phyloP scores from a whole-genome alignment of 2,888 invertebrate species.

The Cistogaster globosa region DNA sequence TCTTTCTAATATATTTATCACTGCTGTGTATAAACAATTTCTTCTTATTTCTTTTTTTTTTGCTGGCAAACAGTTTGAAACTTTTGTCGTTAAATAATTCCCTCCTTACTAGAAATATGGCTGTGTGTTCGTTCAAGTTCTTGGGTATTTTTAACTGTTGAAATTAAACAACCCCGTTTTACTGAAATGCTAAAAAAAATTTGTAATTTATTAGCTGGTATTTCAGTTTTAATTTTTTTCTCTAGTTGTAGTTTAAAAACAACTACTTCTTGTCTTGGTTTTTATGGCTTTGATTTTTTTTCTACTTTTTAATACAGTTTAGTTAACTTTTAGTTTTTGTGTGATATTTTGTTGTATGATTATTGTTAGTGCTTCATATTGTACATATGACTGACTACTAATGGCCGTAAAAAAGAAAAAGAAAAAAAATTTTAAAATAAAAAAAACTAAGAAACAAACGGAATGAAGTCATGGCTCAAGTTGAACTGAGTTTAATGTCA shows the following conservation, averaged over 20 bases:
- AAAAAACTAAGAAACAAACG: neutral
- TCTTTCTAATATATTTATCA: slow-evolving; percentile 17
- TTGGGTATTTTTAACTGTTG: slow-evolving; percentile 30
- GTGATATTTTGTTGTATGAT: slow-evolving; percentile 11
- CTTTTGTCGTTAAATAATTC: slow-evolving; percentile 17
- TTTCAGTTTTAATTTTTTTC: slow-evolving; percentile 60
- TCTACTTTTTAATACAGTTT: slow-evolving; percentile 41
- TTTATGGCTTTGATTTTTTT: slow-evolving; percentile 57
- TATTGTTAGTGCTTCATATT: slow-evolving; percentile 48
- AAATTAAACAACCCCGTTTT: slow-evolving; percentile 51
- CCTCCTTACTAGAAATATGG: neutral
- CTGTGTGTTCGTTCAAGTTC: slow-evolving; percentile 26
- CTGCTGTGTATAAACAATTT: neutral
- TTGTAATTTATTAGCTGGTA: slow-evolving; percentile 59
- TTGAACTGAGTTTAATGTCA: slow-evolving; percentile 74
- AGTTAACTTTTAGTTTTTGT: slow-evolving; percentile 38
- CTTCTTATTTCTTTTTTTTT: neutral
- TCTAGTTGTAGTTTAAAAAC: slow-evolving; percentile 31
- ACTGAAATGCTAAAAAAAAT: slow-evolving; percentile 25
- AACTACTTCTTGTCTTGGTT: slow-evolving; percentile 61
- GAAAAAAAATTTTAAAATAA: no score
- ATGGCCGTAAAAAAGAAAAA: slow-evolving; percentile 64
- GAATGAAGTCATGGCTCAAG: slow-evolving; percentile 71
- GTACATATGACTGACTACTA: slow-evolving; percentile 1
- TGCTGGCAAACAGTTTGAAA: neutral